Percentiles rank a stretch among this genome's conserved stretches.
Conservation (phyloP, 1,140 invertebrate genomes). For the Tetramorium parvispinum region DNA sequence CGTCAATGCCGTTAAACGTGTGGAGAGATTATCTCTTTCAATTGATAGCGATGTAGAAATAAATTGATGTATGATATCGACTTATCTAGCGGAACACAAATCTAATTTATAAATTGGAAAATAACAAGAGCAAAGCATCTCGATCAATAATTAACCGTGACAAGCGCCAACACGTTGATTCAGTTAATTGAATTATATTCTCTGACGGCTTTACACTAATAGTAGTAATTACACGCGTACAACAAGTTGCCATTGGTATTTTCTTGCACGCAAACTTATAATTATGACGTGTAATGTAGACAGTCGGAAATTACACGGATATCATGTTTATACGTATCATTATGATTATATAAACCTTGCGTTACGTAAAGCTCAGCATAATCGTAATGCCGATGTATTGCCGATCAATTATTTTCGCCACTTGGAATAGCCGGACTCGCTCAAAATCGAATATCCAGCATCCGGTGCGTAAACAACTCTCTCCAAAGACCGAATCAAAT, state of each 20-base stretch:
- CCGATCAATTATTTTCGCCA: conserved; percentile 10
- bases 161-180: not conserved
- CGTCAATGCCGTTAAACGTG: not conserved
- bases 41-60: not conserved
- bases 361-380: conserved; percentile 5
- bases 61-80: not conserved
- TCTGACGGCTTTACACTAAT: not conserved
- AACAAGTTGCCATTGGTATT: conserved; percentile 18
- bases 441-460: not conserved
- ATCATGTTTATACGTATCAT: not conserved
- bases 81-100: conserved; percentile 24
- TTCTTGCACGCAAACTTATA: not conserved
- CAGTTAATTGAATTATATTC: conserved; percentile 20
- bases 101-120: conserved; percentile 1
- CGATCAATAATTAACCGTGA: conserved; percentile 5
- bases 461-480: conserved; percentile 5
- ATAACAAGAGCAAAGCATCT: not conserved
- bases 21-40: not conserved
- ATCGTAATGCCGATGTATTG: conserved; percentile 10
- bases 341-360: conserved; percentile 1
- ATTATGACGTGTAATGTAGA: conserved; percentile 3
- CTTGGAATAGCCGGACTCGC: not conserved
- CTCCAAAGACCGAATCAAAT: conserved; percentile 35
- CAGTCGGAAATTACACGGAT: conserved; percentile 4
- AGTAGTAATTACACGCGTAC: conserved; percentile 17